Evolutionary conservation across 2,797 vertebrate species (phyloP), one percentile per base, ranked within the genome.

Genomic region (Melanotaenia trifasciata): DNA sequence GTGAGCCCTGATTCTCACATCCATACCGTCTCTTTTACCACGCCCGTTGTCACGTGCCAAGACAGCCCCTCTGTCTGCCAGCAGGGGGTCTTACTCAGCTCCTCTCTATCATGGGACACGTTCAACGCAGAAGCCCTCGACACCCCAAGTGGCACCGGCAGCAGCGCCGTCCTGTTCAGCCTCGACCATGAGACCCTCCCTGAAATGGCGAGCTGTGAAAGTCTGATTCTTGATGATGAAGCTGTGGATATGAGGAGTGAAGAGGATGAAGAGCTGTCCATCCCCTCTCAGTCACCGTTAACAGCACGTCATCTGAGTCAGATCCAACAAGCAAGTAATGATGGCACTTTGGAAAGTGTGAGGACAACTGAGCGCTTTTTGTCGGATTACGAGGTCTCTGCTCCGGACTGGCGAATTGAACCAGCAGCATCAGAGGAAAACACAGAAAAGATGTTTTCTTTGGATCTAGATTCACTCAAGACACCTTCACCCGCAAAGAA

Each of bases 171-270:
- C 40, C 89, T 88, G 32, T 94, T 94, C 77, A 93, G 86, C 70
- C 88, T 95, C 0, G 84, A 87, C 16, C 81, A 91, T 0, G 95
- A 96, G 83, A 95, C 91, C 0, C 90, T 95, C 2, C 95, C 93
- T 0, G 89, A 92, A 40, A 66, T 89, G 74, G 57, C 79, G 3
- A 90, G 91, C 70, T 87, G 70, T 0, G 90, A 94, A 58, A 91
- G 90, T 64, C 80, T 93, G 61, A 89, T 88, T 67, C 81, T 89
- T 0, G 80, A 85, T 1, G 90, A 91, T 0, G 80, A 86, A 4
- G 72, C 50, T 0, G 35, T 59, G 10, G 84, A 85, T 36, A 2
- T 70, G 50, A 58, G 32, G 22, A 78, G 83, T 0, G 84, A 88
- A 11, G 77, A 86, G 3, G 86, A 84, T 0, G 74, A 81, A 0